Base-by-base conservation (phyloP, 1,140 invertebrate genomes). In the Idris sp. region DNA sequence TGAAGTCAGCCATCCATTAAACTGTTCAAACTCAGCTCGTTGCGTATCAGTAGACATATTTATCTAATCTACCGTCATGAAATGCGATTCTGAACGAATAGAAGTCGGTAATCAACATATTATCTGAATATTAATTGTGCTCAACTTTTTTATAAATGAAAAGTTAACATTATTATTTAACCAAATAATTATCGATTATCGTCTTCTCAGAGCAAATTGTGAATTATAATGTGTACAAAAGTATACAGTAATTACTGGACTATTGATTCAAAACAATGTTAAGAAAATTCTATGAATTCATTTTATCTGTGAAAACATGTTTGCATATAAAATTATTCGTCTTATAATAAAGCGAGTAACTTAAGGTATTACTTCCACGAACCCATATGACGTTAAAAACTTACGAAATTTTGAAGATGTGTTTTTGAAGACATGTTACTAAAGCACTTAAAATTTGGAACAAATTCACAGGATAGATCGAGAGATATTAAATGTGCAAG, bases 71-170 rank as follows among this genome's bases (percentile, higher is more conserved):
- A 64, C 58, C 56, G 58, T 64, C 58, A 72, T 58, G 49, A 51
- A 72, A 64, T 58, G 68, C 30, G 44, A 56, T 64, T 43, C 43
- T 40, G 13, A 64, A 56, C 26, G 26, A 72, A 56, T 41, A 33
- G 41, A 36, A 14, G 2, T 9, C 41, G 43, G 56, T 14, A 22
- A 36, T 59, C 54, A 48, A 53, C 14, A 14, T 19, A 40, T 65
- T 65, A 65, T 74, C 65, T 65, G 53, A 65, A 65, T 73, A 38
- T 73, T 73, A 65, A 73, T 65, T 44, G 28, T 18, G 30, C 43
- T 58, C 30, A n/a, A n/a, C n/a, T 31, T 64, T 73, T 59, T 73
- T 51, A 43, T 64, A 15, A 65, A 46, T 59, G 59, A 72, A 72
- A 64, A 15, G 26, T 14, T 25, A 43, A 72, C 64, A 64, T 72